These are phyloP conservation scores for Caenorhabditis wallacei DNA, from an alignment of 2,888 invertebrate genomes.

Conservation along the genomic window DNA sequence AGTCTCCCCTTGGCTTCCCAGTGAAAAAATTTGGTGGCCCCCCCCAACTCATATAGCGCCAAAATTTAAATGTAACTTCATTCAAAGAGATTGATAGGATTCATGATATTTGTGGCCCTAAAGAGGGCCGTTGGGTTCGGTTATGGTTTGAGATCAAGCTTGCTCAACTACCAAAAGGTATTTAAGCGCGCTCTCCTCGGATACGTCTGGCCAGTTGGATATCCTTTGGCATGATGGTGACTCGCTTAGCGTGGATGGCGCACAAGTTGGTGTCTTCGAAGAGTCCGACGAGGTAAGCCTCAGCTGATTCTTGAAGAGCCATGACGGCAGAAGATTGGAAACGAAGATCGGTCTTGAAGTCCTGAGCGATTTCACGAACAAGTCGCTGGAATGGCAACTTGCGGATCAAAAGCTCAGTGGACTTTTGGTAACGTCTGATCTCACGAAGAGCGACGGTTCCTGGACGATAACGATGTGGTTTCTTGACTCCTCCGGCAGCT, in stretches of 20 bases:
- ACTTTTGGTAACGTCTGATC: constrained; percentile 96
- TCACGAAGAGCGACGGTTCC: constrained; percentile 97
- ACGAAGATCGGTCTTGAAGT: constrained; percentile 96
- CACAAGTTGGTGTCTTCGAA: constrained; percentile 97
- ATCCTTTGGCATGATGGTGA: constrained; percentile 98
- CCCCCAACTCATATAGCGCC: too few species aligned
- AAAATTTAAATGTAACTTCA: too few species aligned
- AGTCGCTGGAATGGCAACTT: constrained; percentile 94
- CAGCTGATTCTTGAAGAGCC: constrained; percentile 89
- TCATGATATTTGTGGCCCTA: constrained; percentile 71
- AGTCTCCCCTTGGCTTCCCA: too few species aligned
- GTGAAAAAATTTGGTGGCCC: too few species aligned
- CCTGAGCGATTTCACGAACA: constrained; percentile 97
- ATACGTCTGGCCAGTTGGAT: constrained; percentile 97
- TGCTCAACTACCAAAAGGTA: neutral
- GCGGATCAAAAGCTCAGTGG: constrained; percentile 86
- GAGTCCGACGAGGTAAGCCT: constrained; percentile 94
- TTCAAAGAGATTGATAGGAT: neutral
- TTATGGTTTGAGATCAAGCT: constrained; percentile 19
- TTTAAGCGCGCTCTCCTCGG: constrained; percentile 87
- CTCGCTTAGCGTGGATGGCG: constrained; percentile 96
- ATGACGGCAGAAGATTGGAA: constrained; percentile 97
- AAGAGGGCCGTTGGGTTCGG: constrained; percentile 78
- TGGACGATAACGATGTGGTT: constrained; percentile 95
- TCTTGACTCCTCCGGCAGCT: constrained; percentile 92